Evolutionary conservation across 2,113 vertebrate genomes (phyloP), one percentile per base, ranked within the genome.

Genomic region (Natator depressus): DNA sequence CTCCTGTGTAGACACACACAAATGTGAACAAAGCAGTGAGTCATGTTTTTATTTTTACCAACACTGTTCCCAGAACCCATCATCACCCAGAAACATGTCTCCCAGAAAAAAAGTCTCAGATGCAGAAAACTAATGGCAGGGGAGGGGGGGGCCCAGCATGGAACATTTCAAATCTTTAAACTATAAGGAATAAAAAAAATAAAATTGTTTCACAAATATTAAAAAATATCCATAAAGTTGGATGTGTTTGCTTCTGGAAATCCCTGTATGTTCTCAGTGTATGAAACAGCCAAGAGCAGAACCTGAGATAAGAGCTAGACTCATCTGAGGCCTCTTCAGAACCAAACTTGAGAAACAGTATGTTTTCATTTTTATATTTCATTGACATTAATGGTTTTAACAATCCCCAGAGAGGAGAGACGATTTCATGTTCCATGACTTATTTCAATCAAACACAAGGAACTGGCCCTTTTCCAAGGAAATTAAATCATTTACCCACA

Each of bases 31-130:
- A 20, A 84, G 72, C 22, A 65, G 17, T 82, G 92, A 97, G n/a
- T 96, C 94, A 93, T 19, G 82, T 91, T 72, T 10, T 82, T 96
- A 90, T 96, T 97, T 97, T 93, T 96, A 95, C 53, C 91, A 84
- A 6, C 13, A 1, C 69, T 82, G 12, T 93, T 89, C 62, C 82
- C 91, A 84, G 89, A 88, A 54, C 72, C 86, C 7, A 9, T 89
- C 85, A 82, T 53, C 10, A 0, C 35, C 82, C 10, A 50, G 91
- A 82, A 53, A 27, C 35, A 12, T 50, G 5, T 81, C 47, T 82
- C 62, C 90, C 76, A 14, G 10, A 47, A 54, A 92, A 79, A 84
- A 3, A 0, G 82, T 82, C 82, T 24, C 42, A 92, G 87, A 78
- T 29, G 19, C 14, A 20, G 0, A 2, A 72, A 38, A 88, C 59